Base-by-base conservation (phyloP, 1,140 invertebrate species). In the Dendroctonus valens region DNA sequence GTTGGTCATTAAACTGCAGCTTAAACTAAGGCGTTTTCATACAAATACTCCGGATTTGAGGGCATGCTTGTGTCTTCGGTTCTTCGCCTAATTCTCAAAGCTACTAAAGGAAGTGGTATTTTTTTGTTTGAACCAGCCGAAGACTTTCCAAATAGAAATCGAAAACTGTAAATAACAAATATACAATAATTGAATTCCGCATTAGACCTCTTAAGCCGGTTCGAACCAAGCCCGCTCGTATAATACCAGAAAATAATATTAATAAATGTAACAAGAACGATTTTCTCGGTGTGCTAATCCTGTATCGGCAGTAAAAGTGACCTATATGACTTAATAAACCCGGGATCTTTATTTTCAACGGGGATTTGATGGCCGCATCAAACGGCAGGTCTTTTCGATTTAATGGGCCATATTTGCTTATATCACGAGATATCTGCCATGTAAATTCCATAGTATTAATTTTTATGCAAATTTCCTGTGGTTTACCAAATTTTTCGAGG, bases 271-370 rank as follows among this genome's bases (percentile, higher is more conserved):
- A 59, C 60, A 53, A 51, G 52, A 57, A 60, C 65, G 69, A 70
- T 70, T 67, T 66, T 67, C 54, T 68, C 55, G 54, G 60, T 48
- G 52, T 62, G 66, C 66, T 70, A 70, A 70, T 70, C 69, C 66
- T 40, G 53, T 61, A 68, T 68, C 59, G 66, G 59, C 66, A 63
- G 66, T 62, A 63, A 68, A 63, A 59, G 50, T 55, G 65, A 63
- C 61, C 65, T 49, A 40, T 70, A 67, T 70, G 69, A 70, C 69
- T 70, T 70, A 70, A 70, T 70, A 70, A 70, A 70, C 65, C 69
- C 65, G 50, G 60, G 61, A 70, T 70, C 65, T 70, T 70, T 67
- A 67, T 70, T 70, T 70, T 70, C 66, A 65, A 42, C 62, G 55
- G 64, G 52, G 52, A 59, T 65, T 70, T 67, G 69, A 70, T 70